These are phyloP conservation scores for Paratrypauchen microcephalus DNA, from an alignment of 2,797 vertebrate species.

Conservation along the genomic window DNA sequence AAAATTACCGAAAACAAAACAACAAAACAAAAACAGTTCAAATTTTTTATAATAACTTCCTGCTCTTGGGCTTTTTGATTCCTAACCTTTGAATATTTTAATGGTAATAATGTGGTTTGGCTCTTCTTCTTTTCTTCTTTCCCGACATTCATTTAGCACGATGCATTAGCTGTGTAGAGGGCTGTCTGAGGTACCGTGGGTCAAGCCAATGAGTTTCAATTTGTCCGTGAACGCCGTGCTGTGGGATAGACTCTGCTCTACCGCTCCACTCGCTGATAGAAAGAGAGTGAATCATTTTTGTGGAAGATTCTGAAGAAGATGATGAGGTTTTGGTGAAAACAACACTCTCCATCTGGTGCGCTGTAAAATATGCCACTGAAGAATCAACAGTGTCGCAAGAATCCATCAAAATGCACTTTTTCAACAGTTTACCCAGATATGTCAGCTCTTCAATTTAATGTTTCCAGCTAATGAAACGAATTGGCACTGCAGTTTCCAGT, in stretches of 20 bases:
- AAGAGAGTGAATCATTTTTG: constrained; percentile 8
- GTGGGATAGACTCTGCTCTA: not conserved
- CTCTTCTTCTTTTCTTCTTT: constrained; percentile 13
- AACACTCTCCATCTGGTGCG: constrained; percentile 3
- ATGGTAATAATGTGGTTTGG: not conserved
- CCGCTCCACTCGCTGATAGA: constrained; percentile 13
- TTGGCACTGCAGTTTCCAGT: not conserved
- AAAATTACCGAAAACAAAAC: not conserved
- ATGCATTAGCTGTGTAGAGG: constrained; percentile 10
- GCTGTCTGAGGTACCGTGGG: not conserved
- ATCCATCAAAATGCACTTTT: not conserved
- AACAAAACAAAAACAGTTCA: not conserved
- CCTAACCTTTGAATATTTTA: constrained; percentile 5
- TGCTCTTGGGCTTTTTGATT: not conserved
- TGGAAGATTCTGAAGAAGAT: not conserved
- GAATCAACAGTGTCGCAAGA: constrained; percentile 10
- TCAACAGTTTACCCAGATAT: not conserved
- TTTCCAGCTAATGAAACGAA: not conserved
- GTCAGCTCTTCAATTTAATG: not conserved
- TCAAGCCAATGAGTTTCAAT: constrained; percentile 24
- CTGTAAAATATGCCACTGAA: constrained; percentile 6
- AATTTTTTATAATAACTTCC: not conserved
- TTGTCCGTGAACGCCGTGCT: constrained; percentile 23
- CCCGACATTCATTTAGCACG: constrained; percentile 12
- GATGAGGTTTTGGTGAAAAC: not conserved